These are phyloP conservation scores for Philaethria dido DNA, from an alignment of 2,888 invertebrate genomes.

Conservation along the genomic window DNA sequence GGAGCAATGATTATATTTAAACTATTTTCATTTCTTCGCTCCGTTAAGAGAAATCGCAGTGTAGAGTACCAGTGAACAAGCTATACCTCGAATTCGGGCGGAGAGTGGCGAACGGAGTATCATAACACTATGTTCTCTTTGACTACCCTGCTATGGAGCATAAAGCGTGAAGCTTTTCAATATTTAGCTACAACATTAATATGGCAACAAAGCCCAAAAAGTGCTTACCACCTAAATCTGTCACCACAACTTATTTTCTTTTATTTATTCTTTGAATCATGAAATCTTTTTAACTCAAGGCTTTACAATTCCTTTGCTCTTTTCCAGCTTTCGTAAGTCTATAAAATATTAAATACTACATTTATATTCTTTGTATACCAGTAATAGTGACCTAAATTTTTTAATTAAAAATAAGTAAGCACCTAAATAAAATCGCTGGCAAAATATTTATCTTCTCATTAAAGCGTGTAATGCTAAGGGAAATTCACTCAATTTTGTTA, in stretches of 20 bases:
- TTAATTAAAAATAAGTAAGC: conserved; percentile 7
- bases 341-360: conserved; percentile 1
- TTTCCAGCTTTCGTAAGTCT: background rate
- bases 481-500: conserved; percentile 2
- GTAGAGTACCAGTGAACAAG: too few relatives aligned
- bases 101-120: too few relatives aligned
- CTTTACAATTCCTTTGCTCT: background rate
- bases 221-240: background rate
- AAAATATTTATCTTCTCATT: background rate
- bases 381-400: background rate
- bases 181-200: too few relatives aligned
- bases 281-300: background rate
- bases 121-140: too few relatives aligned
- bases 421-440: background rate
- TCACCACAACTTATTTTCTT: background rate
- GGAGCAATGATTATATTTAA: too few relatives aligned
- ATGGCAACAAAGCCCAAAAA: background rate
- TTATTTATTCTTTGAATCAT: background rate
- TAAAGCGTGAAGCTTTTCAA: too few relatives aligned
- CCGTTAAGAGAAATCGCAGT: too few relatives aligned
- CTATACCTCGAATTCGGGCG: background rate
- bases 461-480: background rate
- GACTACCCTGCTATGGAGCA: too few relatives aligned
- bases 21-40: too few relatives aligned
- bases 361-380: background rate